These are phyloP conservation scores for Tragelaphus strepsiceros DNA, from an alignment of 2,113 vertebrate species.

Conservation along the genomic window DNA sequence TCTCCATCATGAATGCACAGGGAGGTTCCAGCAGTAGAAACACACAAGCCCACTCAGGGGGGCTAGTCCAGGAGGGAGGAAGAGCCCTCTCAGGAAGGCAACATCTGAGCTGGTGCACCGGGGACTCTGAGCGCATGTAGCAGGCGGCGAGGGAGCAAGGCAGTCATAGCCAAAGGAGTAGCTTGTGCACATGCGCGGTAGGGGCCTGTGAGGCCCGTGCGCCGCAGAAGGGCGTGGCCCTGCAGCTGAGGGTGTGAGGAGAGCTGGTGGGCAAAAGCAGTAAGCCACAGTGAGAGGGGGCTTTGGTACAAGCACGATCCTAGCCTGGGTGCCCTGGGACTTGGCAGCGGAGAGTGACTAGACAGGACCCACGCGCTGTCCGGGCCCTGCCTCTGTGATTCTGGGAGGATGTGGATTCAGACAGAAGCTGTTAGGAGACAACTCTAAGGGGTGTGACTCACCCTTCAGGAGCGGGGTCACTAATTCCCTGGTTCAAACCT, in stretches of 20 bases:
- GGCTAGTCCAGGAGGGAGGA: background rate
- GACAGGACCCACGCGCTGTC: background rate
- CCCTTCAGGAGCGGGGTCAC: background rate
- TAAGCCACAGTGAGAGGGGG: too few species aligned
- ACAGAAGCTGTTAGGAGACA: background rate
- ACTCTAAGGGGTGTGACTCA: background rate
- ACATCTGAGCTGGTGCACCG: background rate
- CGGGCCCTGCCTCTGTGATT: background rate
- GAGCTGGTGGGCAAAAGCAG: accelerated
- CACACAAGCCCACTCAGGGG: background rate
- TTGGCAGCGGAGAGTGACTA: background rate
- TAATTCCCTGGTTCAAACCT: background rate
- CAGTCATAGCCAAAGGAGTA: background rate
- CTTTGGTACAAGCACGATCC: too few species aligned
- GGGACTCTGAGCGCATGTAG: background rate
- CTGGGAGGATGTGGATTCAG: background rate
- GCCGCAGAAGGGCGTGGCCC: background rate
- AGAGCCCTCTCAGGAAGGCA: background rate
- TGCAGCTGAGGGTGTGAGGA: background rate
- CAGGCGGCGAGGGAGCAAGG: accelerated
- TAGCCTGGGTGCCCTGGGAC: too few species aligned
- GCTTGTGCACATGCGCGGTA: accelerated
- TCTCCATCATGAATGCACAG: accelerated
- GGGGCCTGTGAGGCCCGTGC: background rate
- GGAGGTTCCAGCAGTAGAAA: background rate